A percentile compares a stretch with the other conserved stretches of the same genome.
Conservation (phyloP, 1,140 invertebrate genomes). For the Lordiphosa mommai region DNA sequence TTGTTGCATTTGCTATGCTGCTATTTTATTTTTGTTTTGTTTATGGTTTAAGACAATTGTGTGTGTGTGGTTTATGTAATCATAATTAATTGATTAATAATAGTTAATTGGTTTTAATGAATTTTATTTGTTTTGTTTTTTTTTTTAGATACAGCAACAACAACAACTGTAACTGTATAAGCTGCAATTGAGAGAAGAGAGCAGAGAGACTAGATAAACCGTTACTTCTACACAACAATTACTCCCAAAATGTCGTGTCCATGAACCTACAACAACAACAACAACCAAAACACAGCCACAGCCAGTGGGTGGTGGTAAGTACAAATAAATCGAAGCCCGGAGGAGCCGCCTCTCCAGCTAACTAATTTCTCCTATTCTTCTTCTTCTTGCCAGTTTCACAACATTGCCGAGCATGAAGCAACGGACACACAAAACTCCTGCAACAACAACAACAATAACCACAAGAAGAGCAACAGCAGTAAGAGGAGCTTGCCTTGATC, state of each 20-base stretch:
- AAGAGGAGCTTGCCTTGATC: slow-evolving; percentile 16
- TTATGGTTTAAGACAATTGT: too few relatives aligned
- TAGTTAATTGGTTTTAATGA: neutral
- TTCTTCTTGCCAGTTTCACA: slow-evolving; percentile 1
- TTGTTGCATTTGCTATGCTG: neutral
- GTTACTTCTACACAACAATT: neutral
- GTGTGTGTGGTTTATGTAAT: too few relatives aligned
- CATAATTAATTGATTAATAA: too few relatives aligned
- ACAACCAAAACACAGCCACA: slow-evolving; percentile 2
- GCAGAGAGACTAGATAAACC: neutral
- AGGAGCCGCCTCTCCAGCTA: neutral
- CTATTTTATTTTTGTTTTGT: neutral
- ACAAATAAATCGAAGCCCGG: too few relatives aligned
- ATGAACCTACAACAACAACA: slow-evolving; percentile 1
- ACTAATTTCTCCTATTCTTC: neutral
- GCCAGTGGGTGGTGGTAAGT: slow-evolving; percentile 12
- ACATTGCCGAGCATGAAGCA: slow-evolving; percentile 50
- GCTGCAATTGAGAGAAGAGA: neutral
- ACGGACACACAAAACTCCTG: slow-evolving; percentile 14
- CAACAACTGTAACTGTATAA: neutral
- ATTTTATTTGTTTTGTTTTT: neutral
- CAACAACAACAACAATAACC: slow-evolving; percentile 8
- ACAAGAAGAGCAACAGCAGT: slow-evolving; percentile 17
- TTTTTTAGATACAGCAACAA: too few relatives aligned
- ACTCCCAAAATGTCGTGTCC: slow-evolving; percentile 5